Conservation (phyloP, 1,140 invertebrate genomes). For the Drosophila malerkotliana region DNA sequence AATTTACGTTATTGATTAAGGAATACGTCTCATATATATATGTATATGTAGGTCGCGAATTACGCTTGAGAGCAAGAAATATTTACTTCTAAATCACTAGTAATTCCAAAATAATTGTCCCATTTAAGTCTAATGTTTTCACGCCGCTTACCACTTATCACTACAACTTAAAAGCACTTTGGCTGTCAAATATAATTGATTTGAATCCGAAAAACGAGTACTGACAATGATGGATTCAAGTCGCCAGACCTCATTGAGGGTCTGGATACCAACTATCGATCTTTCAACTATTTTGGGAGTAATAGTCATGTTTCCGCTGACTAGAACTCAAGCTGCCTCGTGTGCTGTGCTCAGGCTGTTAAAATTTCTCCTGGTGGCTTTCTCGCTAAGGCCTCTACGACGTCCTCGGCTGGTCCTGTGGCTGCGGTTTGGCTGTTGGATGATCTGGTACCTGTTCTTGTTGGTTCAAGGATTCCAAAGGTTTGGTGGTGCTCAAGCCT, state of each 20-base stretch:
- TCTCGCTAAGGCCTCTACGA: constrained; percentile 28
- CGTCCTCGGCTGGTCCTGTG: constrained; percentile 14
- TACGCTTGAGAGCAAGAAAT: too few species aligned
- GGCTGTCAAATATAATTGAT: neutral
- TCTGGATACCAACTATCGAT: too few species aligned
- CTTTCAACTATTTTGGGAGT: neutral
- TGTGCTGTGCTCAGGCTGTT: constrained; percentile 26
- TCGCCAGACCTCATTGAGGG: neutral
- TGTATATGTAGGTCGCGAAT: too few species aligned
- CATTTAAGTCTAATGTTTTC: neutral
- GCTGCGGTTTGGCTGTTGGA: constrained; percentile 31
- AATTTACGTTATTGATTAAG: too few species aligned
- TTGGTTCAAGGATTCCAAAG: neutral
- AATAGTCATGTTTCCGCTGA: constrained; percentile 45
- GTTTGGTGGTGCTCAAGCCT: neutral
- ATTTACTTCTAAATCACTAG: too few species aligned
- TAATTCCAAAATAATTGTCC: neutral
- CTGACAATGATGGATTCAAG: constrained; percentile 56
- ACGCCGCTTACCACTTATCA: neutral
- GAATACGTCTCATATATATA: too few species aligned
- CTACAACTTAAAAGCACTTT: neutral
- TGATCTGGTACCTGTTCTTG: constrained; percentile 33
- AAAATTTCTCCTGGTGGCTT: constrained; percentile 10
- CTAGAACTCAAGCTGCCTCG: constrained; percentile 18
- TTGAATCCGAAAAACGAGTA: neutral